Percentiles rank a stretch among this genome's conserved stretches.
phyloP scores from a whole-genome alignment of 1,140 invertebrate species.

The Lanistes nyassanus region DNA sequence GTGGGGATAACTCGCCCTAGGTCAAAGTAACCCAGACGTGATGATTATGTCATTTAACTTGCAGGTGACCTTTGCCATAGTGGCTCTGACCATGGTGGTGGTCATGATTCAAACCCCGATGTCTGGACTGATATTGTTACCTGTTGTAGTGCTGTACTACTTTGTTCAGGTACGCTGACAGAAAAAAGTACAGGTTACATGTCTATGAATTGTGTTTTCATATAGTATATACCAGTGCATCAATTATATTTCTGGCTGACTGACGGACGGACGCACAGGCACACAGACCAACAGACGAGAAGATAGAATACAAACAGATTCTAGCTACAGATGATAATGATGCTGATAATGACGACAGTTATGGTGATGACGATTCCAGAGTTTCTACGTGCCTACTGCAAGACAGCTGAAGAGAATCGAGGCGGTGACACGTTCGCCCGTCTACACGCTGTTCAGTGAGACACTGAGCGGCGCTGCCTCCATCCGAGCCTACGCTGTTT shows the following conservation, averaged over 20 bases:
- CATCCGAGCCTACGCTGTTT: slow-evolving; percentile 71
- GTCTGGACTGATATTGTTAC: slow-evolving; percentile 5
- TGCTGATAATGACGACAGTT: too few relatives aligned
- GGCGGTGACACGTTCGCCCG: slow-evolving; percentile 68
- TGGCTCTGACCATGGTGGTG: slow-evolving; percentile 21
- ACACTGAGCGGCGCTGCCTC: slow-evolving; percentile 69
- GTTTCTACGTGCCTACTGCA: slow-evolving; percentile 70
- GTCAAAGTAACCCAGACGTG: too few relatives aligned
- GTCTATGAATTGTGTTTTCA: neutral
- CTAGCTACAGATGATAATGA: too few relatives aligned
- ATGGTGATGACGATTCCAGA: too few relatives aligned
- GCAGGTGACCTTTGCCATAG: slow-evolving; percentile 14
- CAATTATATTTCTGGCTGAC: too few relatives aligned
- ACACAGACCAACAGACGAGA: too few relatives aligned
- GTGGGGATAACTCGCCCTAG: too few relatives aligned
- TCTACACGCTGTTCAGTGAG: slow-evolving; percentile 71
- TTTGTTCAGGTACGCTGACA: slow-evolving; percentile 57
- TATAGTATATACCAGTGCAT: too few relatives aligned
- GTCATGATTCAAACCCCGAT: slow-evolving; percentile 20
- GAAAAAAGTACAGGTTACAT: neutral
- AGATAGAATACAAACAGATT: too few relatives aligned
- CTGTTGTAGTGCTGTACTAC: slow-evolving; percentile 18
- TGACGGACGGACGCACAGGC: too few relatives aligned
- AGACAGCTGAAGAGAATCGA: slow-evolving; percentile 71
- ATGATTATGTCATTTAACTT: neutral